phyloP scores from a whole-genome alignment of 1,140 invertebrate genomes.

The Papilio polytes region DNA sequence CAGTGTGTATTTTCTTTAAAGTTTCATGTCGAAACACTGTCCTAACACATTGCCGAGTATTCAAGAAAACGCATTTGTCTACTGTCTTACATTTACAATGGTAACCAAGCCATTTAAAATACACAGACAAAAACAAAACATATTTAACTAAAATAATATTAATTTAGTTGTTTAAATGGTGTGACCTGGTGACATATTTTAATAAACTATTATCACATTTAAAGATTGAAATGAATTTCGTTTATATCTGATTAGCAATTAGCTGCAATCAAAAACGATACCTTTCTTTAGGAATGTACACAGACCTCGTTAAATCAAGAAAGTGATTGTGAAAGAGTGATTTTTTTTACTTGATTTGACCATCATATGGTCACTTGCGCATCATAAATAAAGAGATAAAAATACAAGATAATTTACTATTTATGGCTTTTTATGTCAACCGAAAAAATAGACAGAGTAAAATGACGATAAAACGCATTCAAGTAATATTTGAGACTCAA shows the following conservation, averaged over 20 bases:
- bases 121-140: not conserved
- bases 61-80: conserved; percentile 2
- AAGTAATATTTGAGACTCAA: not conserved
- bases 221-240: not conserved
- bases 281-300: not conserved
- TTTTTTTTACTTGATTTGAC: no score
- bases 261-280: not conserved
- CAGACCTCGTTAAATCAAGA: not conserved
- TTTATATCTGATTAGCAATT: not conserved
- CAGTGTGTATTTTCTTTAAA: not conserved
- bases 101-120: not conserved
- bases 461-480: not conserved
- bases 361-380: no score
- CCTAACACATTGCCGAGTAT: not conserved
- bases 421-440: not conserved
- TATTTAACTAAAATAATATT: no score
- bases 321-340: no score
- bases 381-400: no score
- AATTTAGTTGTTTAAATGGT: not conserved
- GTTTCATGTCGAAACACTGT: not conserved
- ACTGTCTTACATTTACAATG: not conserved
- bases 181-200: not conserved
- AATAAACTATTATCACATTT: not conserved
- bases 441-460: not conserved
- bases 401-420: not conserved